Percentiles rank a stretch among this genome's conserved stretches.
These are phyloP conservation scores for Helarctos malayanus DNA, from an alignment of 2,797 vertebrate genomes.

Conservation along the genomic window DNA sequence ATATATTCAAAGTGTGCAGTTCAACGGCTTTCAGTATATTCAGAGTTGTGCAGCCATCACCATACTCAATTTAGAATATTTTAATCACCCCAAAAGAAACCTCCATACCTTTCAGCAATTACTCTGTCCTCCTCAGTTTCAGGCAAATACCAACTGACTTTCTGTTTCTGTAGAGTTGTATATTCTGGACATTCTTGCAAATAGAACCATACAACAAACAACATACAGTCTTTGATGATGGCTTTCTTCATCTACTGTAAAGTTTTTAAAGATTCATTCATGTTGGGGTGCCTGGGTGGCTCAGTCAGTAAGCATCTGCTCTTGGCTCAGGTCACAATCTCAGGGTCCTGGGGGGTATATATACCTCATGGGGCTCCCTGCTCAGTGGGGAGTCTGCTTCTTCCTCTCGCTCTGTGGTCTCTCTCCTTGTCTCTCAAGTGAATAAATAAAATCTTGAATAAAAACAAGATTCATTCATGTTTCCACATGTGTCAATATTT, in stretches of 20 bases:
- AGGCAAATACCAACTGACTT: background rate
- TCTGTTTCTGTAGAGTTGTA: background rate
- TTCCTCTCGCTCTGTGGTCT: background rate
- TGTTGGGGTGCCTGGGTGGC: background rate
- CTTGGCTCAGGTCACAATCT: background rate
- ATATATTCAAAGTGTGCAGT: background rate
- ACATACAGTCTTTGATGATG: background rate
- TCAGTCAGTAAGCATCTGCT: background rate
- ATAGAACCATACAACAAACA: background rate
- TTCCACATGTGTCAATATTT: background rate
- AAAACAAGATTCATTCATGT: background rate
- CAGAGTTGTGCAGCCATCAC: background rate
- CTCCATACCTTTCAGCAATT: accelerated
- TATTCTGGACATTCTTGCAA: background rate
- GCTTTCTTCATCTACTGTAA: background rate
- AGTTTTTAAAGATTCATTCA: background rate
- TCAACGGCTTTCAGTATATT: background rate
- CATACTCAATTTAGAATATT: background rate
- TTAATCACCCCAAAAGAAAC: background rate
- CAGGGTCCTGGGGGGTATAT: background rate
- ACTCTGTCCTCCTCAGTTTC: background rate
- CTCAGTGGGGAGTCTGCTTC: background rate
- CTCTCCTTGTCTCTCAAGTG: background rate
- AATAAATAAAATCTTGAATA: background rate
- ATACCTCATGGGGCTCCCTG: background rate